These are phyloP conservation scores for Melopsittacus undulatus DNA, from an alignment of 2,797 vertebrate genomes.

Conservation along the genomic window DNA sequence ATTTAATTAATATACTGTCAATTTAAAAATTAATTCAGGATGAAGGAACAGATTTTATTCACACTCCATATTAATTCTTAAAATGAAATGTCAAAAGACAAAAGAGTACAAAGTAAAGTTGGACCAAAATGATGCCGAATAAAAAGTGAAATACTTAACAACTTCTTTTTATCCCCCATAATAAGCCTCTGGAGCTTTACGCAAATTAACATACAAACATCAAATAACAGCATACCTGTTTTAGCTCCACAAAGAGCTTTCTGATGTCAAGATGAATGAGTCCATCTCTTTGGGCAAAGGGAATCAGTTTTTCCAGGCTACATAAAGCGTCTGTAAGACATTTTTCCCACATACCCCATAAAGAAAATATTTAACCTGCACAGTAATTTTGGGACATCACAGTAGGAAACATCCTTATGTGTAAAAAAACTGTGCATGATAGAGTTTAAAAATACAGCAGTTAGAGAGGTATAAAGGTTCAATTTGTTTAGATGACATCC, in stretches of 20 bases:
- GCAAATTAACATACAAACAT: background rate
- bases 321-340: slow-evolving; percentile 45
- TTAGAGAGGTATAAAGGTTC: background rate
- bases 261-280: slow-evolving; percentile 13
- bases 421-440: background rate
- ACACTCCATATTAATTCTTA: background rate
- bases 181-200: background rate
- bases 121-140: background rate
- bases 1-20: background rate
- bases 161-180: background rate
- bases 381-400: background rate
- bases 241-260: slow-evolving; percentile 38
- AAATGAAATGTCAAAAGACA: background rate
- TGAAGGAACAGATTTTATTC: background rate
- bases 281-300: background rate
- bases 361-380: background rate
- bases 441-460: background rate
- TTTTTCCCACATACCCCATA: background rate
- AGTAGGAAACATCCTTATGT: background rate
- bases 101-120: background rate
- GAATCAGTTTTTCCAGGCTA: slow-evolving; percentile 12
- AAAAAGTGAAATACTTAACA: background rate
- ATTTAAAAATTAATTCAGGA: background rate
- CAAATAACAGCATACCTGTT: slow-evolving; percentile 45
- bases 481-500: background rate